Base-by-base conservation (phyloP, 2,888 invertebrate genomes). In the Drosophila lutescens region DNA sequence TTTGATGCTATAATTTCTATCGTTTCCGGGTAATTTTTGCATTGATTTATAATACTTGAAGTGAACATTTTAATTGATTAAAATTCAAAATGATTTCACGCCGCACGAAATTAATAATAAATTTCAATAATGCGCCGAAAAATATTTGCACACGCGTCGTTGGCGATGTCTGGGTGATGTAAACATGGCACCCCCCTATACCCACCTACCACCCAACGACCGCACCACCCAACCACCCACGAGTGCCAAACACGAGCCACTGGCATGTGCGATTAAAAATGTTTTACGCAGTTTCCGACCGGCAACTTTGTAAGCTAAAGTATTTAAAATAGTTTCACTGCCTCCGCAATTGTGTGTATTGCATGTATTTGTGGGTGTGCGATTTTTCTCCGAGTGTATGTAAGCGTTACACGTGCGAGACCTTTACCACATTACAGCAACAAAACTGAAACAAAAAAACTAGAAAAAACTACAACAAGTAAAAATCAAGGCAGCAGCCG, bases 331-430 rank as follows among this genome's bases (percentile, higher is more conserved):
- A 63, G 72, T 62, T 67, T 76, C 74, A 54, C 59, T 53, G 62
- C 63, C 63, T 17, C 26, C 20, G 34, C 15, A 17, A 10, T 26
- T 23, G 23, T 40, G 13, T 34, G 20, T 2, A n/a, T n/a, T n/a
- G 4, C n/a, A n/a, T 38, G 7, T 6, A 38, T 20, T 13, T 62
- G 17, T 59, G 36, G 60, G 50, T 50, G 38, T 58, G 23, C 46
- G 32, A 30, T 47, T 20, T 49, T 49, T 34, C 49, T 34, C 17
- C 13, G 32, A 49, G 59, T 59, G 55, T 54, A 50, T 79, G 78
- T 67, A 78, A 72, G 74, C 75, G 68, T 77, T 78, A 83, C 85
- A 83, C 85, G 82, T 85, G 83, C 78, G 80, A 82, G 80, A 85
- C 85, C 78, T 78, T 78, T 62, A 70, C 71, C 62, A 74, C 51